Conservation (phyloP, 2,113 vertebrate species). For the Anguilla japonica region DNA sequence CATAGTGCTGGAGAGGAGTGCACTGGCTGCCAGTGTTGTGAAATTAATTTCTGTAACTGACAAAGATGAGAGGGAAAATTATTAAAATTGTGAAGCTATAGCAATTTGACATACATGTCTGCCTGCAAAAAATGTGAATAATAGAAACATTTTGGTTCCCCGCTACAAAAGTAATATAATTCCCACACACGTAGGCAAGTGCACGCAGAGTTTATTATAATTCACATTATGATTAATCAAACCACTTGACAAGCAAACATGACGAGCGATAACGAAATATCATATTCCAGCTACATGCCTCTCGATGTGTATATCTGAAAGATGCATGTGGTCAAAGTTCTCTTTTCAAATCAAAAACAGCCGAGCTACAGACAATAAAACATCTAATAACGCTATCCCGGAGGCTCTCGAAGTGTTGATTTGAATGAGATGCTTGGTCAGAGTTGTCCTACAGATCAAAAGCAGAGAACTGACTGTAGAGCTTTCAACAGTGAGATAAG, state of each 20-base stretch:
- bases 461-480: conserved; percentile 29
- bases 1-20: background rate
- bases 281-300: background rate
- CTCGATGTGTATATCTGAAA: conserved; percentile 10
- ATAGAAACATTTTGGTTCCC: background rate
- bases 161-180: background rate
- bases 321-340: conserved; percentile 17
- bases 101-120: background rate
- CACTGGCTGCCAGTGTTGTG: background rate
- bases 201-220: conserved; percentile 7
- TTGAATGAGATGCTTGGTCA: conserved; percentile 27
- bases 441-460: conserved; percentile 32
- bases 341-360: conserved; percentile 1
- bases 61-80: background rate
- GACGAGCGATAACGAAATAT: conserved; percentile 5
- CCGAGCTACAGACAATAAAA: conserved; percentile 12
- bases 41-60: background rate
- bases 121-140: background rate
- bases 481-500: conserved; percentile 40
- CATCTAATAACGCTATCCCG: background rate
- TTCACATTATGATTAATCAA: background rate
- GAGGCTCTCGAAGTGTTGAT: background rate
- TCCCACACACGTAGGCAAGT: background rate
- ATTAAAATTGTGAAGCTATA: background rate
- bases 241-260: background rate